These are phyloP conservation scores for Forbesichthys papilliferus DNA, from an alignment of 2,113 vertebrate genomes.

Conservation along the genomic window DNA sequence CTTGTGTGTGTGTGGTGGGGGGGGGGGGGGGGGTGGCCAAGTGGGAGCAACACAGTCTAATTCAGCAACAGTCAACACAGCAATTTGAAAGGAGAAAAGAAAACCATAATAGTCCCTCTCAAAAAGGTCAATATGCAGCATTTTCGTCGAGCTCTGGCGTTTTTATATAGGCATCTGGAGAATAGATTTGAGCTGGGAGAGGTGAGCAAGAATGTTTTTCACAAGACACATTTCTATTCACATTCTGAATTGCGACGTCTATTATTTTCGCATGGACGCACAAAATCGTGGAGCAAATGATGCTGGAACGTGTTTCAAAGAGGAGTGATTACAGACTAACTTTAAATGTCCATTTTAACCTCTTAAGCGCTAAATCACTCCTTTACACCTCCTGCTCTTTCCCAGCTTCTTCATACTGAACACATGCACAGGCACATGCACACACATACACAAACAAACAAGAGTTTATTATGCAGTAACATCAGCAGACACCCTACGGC, in stretches of 20 bases:
- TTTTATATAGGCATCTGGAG: constrained; percentile 47
- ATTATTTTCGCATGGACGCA: constrained; percentile 17
- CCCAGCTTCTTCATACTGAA: constrained; percentile 3
- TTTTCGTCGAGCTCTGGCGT: constrained; percentile 40
- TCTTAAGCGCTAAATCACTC: constrained; percentile 61
- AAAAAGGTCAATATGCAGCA: constrained; percentile 55
- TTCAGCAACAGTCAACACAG: constrained; percentile 64
- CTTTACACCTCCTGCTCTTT: constrained; percentile 57
- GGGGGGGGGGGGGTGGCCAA: constrained; percentile 61
- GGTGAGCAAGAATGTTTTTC: constrained; percentile 21
- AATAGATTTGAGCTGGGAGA: constrained; percentile 23
- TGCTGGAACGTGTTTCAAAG: constrained; percentile 40
- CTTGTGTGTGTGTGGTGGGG: constrained; percentile 55
- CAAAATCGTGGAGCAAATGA: constrained; percentile 50
- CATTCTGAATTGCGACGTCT: constrained; percentile 32
- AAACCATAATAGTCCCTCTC: constrained; percentile 33
- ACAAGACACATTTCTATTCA: constrained; percentile 17
- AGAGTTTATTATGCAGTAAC: constrained; percentile 76
- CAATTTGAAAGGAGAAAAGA: constrained; percentile 54
- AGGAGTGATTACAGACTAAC: constrained; percentile 47
- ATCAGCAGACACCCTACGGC: constrained; percentile 75
- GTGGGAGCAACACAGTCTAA: constrained; percentile 51
- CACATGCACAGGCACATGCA: constrained; percentile 19
- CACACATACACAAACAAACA: constrained; percentile 45
- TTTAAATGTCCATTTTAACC: constrained; percentile 62